phyloP scores from a whole-genome alignment of 2,888 invertebrate genomes.

The Barypeithes pellucidus region DNA sequence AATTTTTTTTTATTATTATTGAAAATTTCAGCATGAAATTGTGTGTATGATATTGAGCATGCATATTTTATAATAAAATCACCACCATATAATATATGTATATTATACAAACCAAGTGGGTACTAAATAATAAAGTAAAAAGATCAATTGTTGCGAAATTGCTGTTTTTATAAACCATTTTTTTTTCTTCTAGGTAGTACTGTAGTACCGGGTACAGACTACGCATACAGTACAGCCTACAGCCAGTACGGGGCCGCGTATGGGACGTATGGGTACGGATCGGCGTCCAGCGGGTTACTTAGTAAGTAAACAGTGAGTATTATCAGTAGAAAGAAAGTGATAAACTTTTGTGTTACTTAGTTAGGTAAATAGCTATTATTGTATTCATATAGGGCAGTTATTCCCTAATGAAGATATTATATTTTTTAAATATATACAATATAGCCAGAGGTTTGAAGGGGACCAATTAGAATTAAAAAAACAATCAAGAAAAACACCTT shows the following conservation, averaged over 20 bases:
- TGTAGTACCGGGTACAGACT: conserved; percentile 77
- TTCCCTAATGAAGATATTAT: no score
- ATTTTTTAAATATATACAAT: no score
- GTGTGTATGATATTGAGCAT: not conserved
- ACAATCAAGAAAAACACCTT: no score
- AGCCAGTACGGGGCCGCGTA: conserved; percentile 83
- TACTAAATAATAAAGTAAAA: no score
- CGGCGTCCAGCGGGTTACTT: conserved; percentile 79
- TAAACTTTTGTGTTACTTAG: conserved; percentile 4
- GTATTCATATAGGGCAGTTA: no score
- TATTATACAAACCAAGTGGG: no score
- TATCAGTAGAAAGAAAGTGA: conserved; percentile 56
- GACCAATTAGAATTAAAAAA: no score
- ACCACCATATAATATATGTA: no score
- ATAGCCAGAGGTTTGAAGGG: no score
- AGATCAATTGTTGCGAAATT: not conserved
- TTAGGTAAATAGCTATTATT: not conserved
- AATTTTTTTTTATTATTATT: no score
- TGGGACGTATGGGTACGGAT: conserved; percentile 78
- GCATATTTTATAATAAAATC: not conserved
- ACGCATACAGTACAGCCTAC: conserved; percentile 84
- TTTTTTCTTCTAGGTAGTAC: conserved; percentile 42
- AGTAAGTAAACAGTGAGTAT: conserved; percentile 82
- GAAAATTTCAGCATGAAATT: not conserved
- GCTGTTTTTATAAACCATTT: not conserved